A percentile compares a stretch with the other conserved stretches of the same genome.
Conservation (phyloP, 2,113 vertebrate species). For the Peucedramus taeniatus region DNA sequence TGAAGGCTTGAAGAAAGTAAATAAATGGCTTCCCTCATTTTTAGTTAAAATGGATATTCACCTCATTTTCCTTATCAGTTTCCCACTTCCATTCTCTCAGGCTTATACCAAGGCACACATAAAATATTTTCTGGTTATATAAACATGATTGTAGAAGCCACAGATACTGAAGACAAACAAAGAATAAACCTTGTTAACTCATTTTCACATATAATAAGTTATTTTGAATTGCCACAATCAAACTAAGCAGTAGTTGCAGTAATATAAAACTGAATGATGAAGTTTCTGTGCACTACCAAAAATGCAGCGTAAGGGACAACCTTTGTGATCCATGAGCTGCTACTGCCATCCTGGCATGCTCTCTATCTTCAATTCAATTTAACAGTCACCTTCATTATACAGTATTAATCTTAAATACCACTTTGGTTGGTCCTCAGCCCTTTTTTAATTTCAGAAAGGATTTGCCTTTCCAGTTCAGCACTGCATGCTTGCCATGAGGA, state of each 20-base stretch:
- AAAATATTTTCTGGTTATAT: neutral
- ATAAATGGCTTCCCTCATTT: neutral
- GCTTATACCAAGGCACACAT: neutral
- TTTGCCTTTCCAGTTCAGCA: neutral
- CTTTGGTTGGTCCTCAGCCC: neutral
- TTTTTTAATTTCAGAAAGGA: neutral
- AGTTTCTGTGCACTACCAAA: neutral
- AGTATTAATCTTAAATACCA: neutral
- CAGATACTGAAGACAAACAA: neutral
- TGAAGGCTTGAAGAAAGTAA: neutral
- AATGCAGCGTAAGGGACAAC: neutral
- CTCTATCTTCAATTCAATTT: neutral
- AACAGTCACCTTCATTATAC: neutral
- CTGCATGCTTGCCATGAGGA: neutral
- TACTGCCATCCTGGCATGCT: neutral
- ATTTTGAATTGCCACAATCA: neutral
- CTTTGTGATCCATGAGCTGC: neutral
- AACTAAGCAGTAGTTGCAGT: neutral
- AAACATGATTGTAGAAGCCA: neutral
- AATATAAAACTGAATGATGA: neutral
- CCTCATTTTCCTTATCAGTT: neutral
- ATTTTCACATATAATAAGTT: neutral
- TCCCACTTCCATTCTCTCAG: neutral
- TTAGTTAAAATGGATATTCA: neutral
- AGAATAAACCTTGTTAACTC: neutral